Percentiles rank a stretch among this genome's conserved stretches.
Conservation (phyloP, 2,113 vertebrate genomes). For the Antechinus stuartii region DNA sequence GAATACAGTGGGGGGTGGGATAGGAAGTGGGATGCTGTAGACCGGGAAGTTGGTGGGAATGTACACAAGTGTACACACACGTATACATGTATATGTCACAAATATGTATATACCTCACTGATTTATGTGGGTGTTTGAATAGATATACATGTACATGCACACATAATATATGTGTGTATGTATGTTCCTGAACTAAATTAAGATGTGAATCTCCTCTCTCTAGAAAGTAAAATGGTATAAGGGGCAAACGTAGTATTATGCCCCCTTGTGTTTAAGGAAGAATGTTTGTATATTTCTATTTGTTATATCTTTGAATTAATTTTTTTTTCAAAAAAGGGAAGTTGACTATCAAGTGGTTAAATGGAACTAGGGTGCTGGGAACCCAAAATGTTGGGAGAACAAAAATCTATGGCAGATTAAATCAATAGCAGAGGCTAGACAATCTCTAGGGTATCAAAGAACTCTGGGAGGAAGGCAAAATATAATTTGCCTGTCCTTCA, state of each 20-base stretch:
- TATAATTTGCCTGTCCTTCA: too few species aligned
- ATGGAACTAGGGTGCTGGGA: not conserved
- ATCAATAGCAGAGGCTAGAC: not conserved
- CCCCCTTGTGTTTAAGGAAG: not conserved
- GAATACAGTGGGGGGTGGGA: not conserved
- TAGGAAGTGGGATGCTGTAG: not conserved
- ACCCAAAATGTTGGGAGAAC: not conserved
- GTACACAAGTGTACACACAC: not conserved
- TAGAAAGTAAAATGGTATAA: not conserved
- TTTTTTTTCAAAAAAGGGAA: not conserved
- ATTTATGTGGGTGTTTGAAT: not conserved
- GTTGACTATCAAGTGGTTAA: not conserved
- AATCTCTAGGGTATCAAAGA: not conserved
- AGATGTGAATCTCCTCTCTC: not conserved
- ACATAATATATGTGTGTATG: not conserved
- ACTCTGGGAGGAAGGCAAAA: not conserved
- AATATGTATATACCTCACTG: not conserved
- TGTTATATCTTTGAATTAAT: not conserved
- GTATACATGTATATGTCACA: not conserved
- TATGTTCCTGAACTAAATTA: not conserved
- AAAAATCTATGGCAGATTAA: not conserved
- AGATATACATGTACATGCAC: too few species aligned
- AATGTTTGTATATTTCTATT: not conserved
- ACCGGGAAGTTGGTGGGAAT: not conserved
- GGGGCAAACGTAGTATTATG: not conserved